These are phyloP conservation scores for Agriopis aurantiaria DNA, from an alignment of 2,888 invertebrate genomes.

Conservation along the genomic window DNA sequence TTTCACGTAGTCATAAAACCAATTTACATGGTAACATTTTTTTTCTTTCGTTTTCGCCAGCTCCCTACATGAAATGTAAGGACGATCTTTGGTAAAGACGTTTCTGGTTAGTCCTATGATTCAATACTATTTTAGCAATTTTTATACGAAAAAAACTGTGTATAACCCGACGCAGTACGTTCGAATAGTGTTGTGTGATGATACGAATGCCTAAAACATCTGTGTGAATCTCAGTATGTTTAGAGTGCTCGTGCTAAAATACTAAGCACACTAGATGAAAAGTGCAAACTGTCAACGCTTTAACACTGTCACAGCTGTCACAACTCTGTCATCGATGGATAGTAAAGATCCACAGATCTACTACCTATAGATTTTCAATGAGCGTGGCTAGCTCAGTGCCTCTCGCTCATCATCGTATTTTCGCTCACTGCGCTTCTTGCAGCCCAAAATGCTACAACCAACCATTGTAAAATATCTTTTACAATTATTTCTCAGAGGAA, in stretches of 20 bases:
- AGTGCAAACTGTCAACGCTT: neutral
- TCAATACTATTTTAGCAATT: neutral
- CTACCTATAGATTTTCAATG: no score
- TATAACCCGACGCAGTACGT: neutral
- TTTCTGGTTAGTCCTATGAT: neutral
- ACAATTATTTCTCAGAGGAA: no score
- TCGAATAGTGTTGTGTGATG: neutral
- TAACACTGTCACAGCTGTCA: slow-evolving; percentile 6
- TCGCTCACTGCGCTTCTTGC: no score
- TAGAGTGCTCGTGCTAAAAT: slow-evolving; percentile 1
- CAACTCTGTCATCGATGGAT: neutral
- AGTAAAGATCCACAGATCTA: no score
- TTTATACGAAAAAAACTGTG: neutral
- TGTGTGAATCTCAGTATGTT: neutral
- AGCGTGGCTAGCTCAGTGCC: no score
- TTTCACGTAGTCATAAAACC: neutral
- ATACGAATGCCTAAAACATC: neutral
- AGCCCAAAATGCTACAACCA: no score
- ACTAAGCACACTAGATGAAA: neutral
- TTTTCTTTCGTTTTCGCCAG: neutral
- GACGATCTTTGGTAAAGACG: no score
- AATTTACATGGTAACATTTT: neutral
- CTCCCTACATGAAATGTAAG: no score
- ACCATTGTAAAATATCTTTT: no score
- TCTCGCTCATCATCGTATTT: no score